Conservation (phyloP, 2,113 vertebrate genomes). For the Mobula birostris region DNA sequence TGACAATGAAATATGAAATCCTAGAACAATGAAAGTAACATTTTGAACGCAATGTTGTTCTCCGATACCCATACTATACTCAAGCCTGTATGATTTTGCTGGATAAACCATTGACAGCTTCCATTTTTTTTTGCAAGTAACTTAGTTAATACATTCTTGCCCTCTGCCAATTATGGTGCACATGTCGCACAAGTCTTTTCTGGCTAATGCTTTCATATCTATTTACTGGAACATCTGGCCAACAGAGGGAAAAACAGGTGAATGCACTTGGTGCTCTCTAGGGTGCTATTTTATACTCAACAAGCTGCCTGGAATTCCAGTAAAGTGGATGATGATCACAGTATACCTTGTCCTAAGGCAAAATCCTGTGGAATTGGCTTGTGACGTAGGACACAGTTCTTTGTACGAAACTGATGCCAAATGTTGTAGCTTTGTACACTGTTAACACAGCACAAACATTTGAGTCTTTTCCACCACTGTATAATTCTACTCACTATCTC, state of each 20-base stretch:
- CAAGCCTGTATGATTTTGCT: not conserved
- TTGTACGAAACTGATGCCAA: not conserved
- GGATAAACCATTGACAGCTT: not conserved
- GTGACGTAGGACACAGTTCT: not conserved
- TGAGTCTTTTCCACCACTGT: not conserved
- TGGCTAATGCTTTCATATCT: not conserved
- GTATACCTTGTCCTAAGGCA: not conserved
- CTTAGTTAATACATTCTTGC: not conserved
- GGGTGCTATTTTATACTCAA: conserved; percentile 14
- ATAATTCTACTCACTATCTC: not conserved
- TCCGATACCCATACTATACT: not conserved
- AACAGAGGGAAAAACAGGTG: not conserved
- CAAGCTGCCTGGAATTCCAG: not conserved
- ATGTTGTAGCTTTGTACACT: not conserved
- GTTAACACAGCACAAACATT: not conserved
- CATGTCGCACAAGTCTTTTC: not conserved
- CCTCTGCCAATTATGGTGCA: not conserved
- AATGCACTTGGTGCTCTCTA: not conserved
- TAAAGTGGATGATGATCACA: not conserved
- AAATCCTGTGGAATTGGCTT: not conserved
- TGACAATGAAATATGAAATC: too few species aligned
- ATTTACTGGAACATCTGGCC: conserved; percentile 10
- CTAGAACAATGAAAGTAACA: not conserved
- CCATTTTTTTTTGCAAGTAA: not conserved
- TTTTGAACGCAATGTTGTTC: not conserved